phyloP scores from a whole-genome alignment of 2,797 vertebrate genomes.

The Peromyscus eremicus region DNA sequence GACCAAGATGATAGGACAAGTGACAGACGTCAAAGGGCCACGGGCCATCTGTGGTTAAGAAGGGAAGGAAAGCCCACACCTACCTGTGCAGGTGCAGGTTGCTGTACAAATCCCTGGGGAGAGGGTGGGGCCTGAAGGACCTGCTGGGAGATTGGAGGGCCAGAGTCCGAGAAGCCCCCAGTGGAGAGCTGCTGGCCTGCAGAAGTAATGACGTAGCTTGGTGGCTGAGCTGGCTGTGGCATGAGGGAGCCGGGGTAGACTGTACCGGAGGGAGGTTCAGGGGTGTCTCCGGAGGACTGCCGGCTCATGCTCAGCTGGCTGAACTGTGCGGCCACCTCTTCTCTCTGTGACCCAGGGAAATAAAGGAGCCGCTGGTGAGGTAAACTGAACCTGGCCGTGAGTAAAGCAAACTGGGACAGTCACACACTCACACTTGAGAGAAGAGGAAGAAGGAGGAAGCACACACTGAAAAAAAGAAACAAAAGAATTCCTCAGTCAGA shows the following conservation, averaged over 20 bases:
- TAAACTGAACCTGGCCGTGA: neutral
- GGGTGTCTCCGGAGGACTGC: constrained; percentile 92
- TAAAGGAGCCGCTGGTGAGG: neutral
- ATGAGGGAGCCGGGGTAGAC: constrained; percentile 88
- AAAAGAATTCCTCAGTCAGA: neutral
- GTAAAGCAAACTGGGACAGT: neutral
- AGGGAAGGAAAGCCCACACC: neutral
- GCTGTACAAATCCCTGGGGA: constrained; percentile 89
- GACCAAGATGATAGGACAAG: neutral
- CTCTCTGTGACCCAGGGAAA: constrained; percentile 88
- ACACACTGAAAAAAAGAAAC: neutral
- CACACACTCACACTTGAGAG: neutral
- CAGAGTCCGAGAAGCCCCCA: constrained; percentile 87
- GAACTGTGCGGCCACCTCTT: constrained; percentile 94
- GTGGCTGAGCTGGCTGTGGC: constrained; percentile 89
- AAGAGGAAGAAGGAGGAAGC: neutral
- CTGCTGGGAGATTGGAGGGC: constrained; percentile 88
- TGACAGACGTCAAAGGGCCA: neutral
- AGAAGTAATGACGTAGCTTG: constrained; percentile 87
- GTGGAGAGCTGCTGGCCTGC: constrained; percentile 90
- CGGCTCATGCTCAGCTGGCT: constrained; percentile 93
- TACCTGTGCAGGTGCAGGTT: constrained; percentile 93
- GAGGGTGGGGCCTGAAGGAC: constrained; percentile 87
- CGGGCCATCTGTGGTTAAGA: neutral
- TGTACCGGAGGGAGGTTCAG: constrained; percentile 89